These are phyloP conservation scores for Eilema caniola DNA, from an alignment of 2,888 invertebrate species.

Conservation along the genomic window DNA sequence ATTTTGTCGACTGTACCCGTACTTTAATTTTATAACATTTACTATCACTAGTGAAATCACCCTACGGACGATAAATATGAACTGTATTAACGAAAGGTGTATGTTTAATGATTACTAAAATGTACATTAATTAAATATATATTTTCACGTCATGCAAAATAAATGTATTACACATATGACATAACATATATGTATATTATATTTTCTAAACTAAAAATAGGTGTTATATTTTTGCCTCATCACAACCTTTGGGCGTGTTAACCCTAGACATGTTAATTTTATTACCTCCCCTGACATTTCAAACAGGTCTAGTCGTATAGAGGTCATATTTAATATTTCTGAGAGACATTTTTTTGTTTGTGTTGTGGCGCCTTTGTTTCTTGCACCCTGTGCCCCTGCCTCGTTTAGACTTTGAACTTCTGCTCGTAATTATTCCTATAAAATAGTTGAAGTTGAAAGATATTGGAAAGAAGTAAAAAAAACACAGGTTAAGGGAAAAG, in stretches of 20 bases:
- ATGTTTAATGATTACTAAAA: too few relatives aligned
- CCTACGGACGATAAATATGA: too few relatives aligned
- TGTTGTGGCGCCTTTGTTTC: conserved; percentile 28
- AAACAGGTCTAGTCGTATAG: conserved; percentile 33
- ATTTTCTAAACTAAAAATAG: background rate
- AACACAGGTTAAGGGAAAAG: too few relatives aligned
- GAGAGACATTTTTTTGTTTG: conserved; percentile 36
- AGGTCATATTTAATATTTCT: conserved; percentile 44
- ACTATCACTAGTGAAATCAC: too few relatives aligned
- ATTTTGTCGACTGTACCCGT: too few relatives aligned
- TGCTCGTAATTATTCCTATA: background rate
- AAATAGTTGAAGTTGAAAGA: background rate
- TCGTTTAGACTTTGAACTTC: conserved; percentile 26
- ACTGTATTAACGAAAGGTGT: too few relatives aligned
- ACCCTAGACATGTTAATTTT: conserved; percentile 36
- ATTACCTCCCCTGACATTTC: conserved; percentile 40
- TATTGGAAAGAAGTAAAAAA: background rate
- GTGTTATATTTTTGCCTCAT: background rate
- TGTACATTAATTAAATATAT: too few relatives aligned
- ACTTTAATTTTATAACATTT: too few relatives aligned
- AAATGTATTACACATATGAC: background rate
- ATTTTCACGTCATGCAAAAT: too few relatives aligned
- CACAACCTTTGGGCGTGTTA: background rate
- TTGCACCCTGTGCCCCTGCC: conserved; percentile 27
- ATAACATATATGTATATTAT: too few relatives aligned